phyloP scores from a whole-genome alignment of 2,113 vertebrate species.

The Clarias macrocephalus region DNA sequence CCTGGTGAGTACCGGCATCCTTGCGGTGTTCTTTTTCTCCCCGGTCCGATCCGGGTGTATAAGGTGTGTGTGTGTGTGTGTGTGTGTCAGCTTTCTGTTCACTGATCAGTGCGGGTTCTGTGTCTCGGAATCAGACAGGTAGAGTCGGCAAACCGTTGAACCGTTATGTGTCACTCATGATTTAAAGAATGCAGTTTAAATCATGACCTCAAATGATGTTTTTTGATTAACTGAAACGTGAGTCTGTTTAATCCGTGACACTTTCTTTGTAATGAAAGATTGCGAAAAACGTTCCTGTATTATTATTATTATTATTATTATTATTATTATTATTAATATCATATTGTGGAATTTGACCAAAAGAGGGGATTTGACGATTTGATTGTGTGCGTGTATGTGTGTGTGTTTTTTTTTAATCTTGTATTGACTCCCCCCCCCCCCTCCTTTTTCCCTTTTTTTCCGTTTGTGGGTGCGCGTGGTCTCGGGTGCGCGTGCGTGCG shows the following conservation, averaged over 20 bases:
- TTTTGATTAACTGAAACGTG: neutral
- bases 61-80: neutral
- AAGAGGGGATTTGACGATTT: neutral
- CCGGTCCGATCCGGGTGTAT: neutral
- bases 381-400: neutral
- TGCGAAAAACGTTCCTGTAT: neutral
- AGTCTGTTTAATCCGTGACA: neutral
- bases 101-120: neutral
- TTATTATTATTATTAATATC: too few relatives aligned
- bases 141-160: too few relatives aligned
- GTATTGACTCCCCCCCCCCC: neutral
- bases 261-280: neutral
- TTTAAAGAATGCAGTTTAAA: neutral
- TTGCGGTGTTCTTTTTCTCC: neutral
- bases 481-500: neutral
- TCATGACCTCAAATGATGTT: too few relatives aligned
- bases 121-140: neutral
- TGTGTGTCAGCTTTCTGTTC: neutral
- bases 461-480: neutral
- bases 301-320: neutral
- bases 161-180: neutral
- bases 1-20: constrained; percentile 27
- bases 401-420: neutral
- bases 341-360: too few relatives aligned
- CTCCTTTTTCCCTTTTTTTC: neutral